Evolutionary conservation across 2,113 vertebrate genomes (phyloP).

Genomic region (Calonectris borealis): DNA sequence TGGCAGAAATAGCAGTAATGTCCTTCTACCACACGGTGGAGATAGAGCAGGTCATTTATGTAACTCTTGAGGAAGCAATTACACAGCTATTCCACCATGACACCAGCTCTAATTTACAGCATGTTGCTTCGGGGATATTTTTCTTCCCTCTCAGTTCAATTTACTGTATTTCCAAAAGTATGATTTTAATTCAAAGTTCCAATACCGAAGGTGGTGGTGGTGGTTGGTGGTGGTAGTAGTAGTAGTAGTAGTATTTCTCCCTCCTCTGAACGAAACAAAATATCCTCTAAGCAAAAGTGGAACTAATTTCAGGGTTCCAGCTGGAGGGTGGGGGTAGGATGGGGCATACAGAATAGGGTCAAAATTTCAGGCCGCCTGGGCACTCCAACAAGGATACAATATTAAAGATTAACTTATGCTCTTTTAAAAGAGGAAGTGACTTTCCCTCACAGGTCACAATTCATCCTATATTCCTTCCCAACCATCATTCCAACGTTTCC

Average conservation of each 20-base stretch:
- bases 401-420: not conserved
- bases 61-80: not conserved
- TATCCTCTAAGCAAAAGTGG: not conserved
- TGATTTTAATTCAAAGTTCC: not conserved
- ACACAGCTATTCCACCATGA: not conserved
- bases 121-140: not conserved
- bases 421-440: not conserved
- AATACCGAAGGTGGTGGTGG: not conserved
- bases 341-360: fast-evolving
- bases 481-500: not conserved
- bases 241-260: not conserved
- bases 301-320: not conserved
- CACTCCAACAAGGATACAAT: not conserved
- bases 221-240: too few species aligned
- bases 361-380: not conserved
- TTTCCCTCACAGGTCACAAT: not conserved
- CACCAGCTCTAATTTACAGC: not conserved
- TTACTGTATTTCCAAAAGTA: not conserved
- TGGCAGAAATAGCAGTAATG: not conserved
- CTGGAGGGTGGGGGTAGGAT: not conserved
- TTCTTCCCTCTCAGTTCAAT: not conserved
- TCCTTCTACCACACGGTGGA: slow-evolving; percentile 64
- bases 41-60: slow-evolving; percentile 45
- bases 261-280: not conserved
- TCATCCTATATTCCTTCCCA: not conserved